Conservation (phyloP, 1,140 invertebrate species). For the Drosophila nikananu region DNA sequence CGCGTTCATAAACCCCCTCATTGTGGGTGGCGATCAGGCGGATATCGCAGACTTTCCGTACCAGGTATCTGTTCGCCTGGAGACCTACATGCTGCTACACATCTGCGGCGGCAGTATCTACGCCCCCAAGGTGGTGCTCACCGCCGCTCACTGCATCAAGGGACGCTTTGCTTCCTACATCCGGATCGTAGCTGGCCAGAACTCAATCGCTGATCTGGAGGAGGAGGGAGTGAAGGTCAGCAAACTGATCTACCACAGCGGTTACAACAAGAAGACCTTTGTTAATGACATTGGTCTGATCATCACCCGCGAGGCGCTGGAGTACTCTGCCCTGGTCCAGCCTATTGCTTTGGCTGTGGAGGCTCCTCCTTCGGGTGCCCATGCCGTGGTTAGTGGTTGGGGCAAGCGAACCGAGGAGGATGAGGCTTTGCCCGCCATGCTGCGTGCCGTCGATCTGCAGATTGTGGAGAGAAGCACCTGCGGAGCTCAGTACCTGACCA, state of each 20-base stretch:
- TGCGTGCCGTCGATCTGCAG: conserved; percentile 82
- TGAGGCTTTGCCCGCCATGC: conserved; percentile 48
- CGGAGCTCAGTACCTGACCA: conserved; percentile 62
- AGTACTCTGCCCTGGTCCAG: conserved; percentile 51
- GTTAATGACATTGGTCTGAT: conserved; percentile 83
- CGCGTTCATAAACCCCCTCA: conserved; percentile 54
- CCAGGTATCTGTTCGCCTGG: conserved; percentile 70
- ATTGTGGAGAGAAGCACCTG: conserved; percentile 75
- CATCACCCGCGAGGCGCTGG: conserved; percentile 58
- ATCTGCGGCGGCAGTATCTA: conserved; percentile 85
- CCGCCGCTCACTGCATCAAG: conserved; percentile 87
- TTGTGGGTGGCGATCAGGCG: conserved; percentile 60
- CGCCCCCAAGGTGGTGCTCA: conserved; percentile 86
- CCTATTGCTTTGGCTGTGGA: conserved; percentile 67
- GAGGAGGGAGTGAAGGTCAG: conserved; percentile 67
- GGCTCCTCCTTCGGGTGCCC: conserved; percentile 33
- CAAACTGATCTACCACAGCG: conserved; percentile 62
- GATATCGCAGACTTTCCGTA: conserved; percentile 66
- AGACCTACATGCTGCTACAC: conserved; percentile 71
- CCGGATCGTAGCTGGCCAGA: conserved; percentile 63
- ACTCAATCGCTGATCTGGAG: conserved; percentile 70
- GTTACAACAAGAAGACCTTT: conserved; percentile 67
- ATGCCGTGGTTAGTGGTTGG: conserved; percentile 86
- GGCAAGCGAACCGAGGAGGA: conserved; percentile 77
- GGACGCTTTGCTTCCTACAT: conserved; percentile 73